A percentile compares a stretch with the other conserved stretches of the same genome.
These are phyloP conservation scores for Macroramphosus scolopax DNA, from an alignment of 2,797 vertebrate genomes.

Conservation along the genomic window DNA sequence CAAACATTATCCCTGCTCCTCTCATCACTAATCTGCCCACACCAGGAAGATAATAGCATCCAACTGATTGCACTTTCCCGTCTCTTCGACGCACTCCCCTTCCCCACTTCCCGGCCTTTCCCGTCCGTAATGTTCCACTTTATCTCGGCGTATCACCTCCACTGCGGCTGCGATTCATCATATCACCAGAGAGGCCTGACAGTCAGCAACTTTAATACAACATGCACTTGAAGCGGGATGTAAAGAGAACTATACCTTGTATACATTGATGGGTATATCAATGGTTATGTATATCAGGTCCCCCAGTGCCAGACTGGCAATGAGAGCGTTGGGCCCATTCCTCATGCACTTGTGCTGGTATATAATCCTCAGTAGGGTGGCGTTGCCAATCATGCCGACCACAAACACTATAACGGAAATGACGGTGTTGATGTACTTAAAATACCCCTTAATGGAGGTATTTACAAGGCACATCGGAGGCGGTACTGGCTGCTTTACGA, in stretches of 20 bases:
- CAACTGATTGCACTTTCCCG: conserved; percentile 62
- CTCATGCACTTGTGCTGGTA: conserved; percentile 99
- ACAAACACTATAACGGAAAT: conserved; percentile 92
- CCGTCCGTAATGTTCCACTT: conserved; percentile 34
- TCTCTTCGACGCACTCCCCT: conserved; percentile 31
- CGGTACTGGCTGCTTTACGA: not conserved
- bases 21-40: conserved; percentile 64
- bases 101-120: conserved; percentile 4
- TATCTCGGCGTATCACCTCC: conserved; percentile 28
- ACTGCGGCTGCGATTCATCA: conserved; percentile 38
- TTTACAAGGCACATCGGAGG: conserved; percentile 65
- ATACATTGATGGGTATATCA: conserved; percentile 90
- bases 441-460: conserved; percentile 79
- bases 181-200: conserved; percentile 13
- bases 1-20: conserved; percentile 51
- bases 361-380: conserved; percentile 95
- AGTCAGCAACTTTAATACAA: conserved; percentile 11
- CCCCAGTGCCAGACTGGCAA: conserved; percentile 94
- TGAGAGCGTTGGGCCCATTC: conserved; percentile 96
- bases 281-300: conserved; percentile 96
- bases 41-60: conserved; percentile 51
- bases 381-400: conserved; percentile 94
- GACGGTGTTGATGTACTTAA: conserved; percentile 93
- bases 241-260: conserved; percentile 83
- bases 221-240: not conserved